A percentile compares a stretch with the other conserved stretches of the same genome.
Evolutionary conservation across 2,113 vertebrate genomes (phyloP).

Genomic region (Alaudala cheleensis): DNA sequence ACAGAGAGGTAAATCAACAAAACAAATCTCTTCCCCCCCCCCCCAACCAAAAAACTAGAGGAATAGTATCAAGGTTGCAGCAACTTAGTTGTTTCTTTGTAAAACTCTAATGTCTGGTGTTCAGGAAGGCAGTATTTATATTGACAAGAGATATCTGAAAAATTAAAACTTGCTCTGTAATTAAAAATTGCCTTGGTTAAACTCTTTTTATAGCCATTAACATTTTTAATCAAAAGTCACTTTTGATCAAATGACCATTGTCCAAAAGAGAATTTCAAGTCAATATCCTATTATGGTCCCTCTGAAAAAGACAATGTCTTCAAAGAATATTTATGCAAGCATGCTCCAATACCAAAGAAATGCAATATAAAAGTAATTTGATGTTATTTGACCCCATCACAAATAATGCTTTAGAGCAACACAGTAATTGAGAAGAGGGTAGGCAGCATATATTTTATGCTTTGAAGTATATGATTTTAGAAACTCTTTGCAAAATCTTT

Average conservation of each 20-base stretch:
- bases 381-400: neutral
- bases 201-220: neutral
- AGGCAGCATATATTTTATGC: neutral
- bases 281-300: neutral
- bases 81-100: neutral
- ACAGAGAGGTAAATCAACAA: neutral
- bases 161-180: neutral
- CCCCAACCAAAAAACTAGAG: neutral
- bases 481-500: neutral
- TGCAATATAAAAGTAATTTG: neutral
- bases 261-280: neutral
- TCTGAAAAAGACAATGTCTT: neutral
- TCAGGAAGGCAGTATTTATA: neutral
- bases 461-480: neutral
- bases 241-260: neutral
- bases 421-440: neutral
- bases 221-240: neutral
- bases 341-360: neutral
- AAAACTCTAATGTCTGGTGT: neutral
- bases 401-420: neutral
- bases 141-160: neutral
- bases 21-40: fast-evolving
- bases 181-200: neutral
- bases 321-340: neutral
- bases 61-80: neutral